A percentile compares a stretch with the other conserved stretches of the same genome.
These are phyloP conservation scores for Cromileptes altivelis DNA, from an alignment of 2,113 vertebrate species.

Conservation along the genomic window DNA sequence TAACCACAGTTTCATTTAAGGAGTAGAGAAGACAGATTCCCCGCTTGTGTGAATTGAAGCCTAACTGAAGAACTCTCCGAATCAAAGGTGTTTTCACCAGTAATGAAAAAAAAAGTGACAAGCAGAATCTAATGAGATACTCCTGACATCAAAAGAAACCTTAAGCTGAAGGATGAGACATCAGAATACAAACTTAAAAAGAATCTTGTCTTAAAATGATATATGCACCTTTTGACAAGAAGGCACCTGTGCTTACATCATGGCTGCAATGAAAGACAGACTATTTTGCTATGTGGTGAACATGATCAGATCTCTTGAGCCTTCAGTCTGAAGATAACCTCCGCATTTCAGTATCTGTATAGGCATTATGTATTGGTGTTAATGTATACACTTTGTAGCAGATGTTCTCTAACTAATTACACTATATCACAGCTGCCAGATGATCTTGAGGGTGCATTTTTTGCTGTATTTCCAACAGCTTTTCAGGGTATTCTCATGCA, in stretches of 20 bases:
- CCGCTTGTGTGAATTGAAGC: background rate
- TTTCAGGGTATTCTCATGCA: too few species aligned
- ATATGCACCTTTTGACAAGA: conserved; percentile 21
- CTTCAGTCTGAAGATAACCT: conserved; percentile 4
- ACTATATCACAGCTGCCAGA: background rate
- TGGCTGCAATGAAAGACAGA: background rate
- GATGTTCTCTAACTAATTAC: background rate
- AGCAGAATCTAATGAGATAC: conserved; percentile 52
- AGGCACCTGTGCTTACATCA: conserved; percentile 34
- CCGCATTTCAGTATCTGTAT: background rate
- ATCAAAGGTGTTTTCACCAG: conserved; percentile 38
- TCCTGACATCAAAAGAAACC: conserved; percentile 56
- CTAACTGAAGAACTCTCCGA: conserved; percentile 33
- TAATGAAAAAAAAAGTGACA: conserved; percentile 30
- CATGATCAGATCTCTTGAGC: conserved; percentile 14
- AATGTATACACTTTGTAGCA: background rate
- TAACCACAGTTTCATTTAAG: conserved; percentile 10
- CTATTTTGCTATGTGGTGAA: conserved; percentile 5
- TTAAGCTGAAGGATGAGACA: conserved; percentile 31
- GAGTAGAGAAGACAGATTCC: background rate
- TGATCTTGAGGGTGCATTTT: too few species aligned
- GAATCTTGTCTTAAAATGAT: conserved; percentile 31
- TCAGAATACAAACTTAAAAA: conserved; percentile 54
- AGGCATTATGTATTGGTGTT: background rate
- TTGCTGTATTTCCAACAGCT: too few species aligned